Percentiles rank a stretch among this genome's conserved stretches.
These are phyloP conservation scores for Macaca fascicularis DNA, from an alignment of 2,113 vertebrate species.

Conservation along the genomic window DNA sequence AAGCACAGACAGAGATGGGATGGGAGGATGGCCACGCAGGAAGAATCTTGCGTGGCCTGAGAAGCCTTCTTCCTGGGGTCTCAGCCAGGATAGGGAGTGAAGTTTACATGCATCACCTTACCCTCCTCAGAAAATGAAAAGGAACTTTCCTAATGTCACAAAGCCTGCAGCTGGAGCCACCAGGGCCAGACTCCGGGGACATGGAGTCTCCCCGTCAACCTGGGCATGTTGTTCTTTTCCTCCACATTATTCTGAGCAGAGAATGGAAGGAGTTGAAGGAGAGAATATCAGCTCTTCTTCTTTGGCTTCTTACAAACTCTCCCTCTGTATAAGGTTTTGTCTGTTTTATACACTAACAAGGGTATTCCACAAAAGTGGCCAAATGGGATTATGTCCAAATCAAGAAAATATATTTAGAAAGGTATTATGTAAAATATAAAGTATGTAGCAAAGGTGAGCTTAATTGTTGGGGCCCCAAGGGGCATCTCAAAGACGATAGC, in stretches of 20 bases:
- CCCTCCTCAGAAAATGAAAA: not conserved
- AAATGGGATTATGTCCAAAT: not conserved
- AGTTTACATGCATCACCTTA: not conserved
- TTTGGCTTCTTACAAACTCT: not conserved
- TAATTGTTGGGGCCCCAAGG: not conserved
- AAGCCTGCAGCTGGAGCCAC: not conserved
- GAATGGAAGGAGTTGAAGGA: not conserved
- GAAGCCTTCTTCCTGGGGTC: not conserved
- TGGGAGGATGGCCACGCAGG: not conserved
- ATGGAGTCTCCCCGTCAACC: not conserved
- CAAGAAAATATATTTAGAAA: slow-evolving; percentile 10
- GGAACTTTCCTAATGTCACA: not conserved
- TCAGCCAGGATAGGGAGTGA: not conserved
- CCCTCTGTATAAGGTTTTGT: not conserved
- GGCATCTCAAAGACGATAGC: not conserved
- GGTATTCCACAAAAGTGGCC: not conserved
- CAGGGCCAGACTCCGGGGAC: not conserved
- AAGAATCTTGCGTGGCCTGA: accelerated
- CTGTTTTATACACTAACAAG: not conserved
- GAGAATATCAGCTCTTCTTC: not conserved
- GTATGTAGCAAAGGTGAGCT: not conserved
- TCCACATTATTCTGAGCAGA: not conserved
- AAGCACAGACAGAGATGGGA: not conserved
- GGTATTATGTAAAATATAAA: not conserved
- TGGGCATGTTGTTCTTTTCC: not conserved